Evolutionary conservation across 2,888 invertebrate species (phyloP).

Genomic region (Mechanitis mazaeus): DNA sequence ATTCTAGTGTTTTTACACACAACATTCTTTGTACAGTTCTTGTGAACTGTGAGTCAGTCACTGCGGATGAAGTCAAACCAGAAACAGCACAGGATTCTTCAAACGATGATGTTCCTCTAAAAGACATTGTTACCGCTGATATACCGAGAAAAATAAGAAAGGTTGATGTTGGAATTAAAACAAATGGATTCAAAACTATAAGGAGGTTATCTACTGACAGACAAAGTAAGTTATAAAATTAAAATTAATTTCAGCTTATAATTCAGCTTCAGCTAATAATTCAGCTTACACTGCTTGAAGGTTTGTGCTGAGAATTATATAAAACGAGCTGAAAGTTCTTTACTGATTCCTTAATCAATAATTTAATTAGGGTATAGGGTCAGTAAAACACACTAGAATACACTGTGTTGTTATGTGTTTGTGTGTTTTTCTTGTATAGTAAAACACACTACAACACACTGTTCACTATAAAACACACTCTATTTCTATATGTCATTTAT

Average conservation of each 20-base stretch:
- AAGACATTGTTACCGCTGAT: constrained; percentile 19
- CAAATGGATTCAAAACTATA: constrained; percentile 1
- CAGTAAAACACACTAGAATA: too few species aligned
- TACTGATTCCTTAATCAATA: too few species aligned
- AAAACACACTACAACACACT: too few species aligned
- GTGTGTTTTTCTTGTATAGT: too few species aligned
- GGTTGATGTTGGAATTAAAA: neutral
- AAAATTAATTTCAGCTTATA: neutral
- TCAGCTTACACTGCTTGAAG: too few species aligned
- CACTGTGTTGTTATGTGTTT: too few species aligned
- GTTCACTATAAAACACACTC: too few species aligned
- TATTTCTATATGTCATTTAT: too few species aligned
- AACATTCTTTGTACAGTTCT: neutral
- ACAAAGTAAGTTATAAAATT: constrained; percentile 23
- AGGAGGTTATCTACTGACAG: constrained; percentile 17
- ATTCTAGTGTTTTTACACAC: neutral
- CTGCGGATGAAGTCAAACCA: constrained; percentile 32
- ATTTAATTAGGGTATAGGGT: too few species aligned
- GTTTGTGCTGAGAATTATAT: too few species aligned
- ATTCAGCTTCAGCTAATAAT: too few species aligned
- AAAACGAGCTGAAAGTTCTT: too few species aligned
- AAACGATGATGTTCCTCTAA: constrained; percentile 45
- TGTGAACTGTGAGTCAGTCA: neutral
- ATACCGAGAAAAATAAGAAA: neutral
- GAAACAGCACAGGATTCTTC: constrained; percentile 37